Evolutionary conservation across 2,888 invertebrate species (phyloP).

Genomic region (Furcula furcula): DNA sequence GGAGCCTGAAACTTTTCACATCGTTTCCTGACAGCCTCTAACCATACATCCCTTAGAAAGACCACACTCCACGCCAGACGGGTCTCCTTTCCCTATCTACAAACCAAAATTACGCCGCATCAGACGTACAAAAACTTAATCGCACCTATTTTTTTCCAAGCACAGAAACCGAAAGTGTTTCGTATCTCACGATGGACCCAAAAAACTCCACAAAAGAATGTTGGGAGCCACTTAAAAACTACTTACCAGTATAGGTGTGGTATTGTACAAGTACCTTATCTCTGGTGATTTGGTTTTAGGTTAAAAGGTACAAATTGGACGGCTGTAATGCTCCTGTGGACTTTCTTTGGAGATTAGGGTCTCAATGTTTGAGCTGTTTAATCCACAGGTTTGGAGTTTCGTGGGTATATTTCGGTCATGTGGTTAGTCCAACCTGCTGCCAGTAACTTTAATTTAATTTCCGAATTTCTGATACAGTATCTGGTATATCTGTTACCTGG

Average conservation of each 20-base stretch:
- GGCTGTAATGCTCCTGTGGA: not conserved
- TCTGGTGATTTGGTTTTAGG: conserved; percentile 5
- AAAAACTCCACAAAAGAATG: conserved; percentile 34
- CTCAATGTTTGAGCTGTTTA: not conserved
- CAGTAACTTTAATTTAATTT: too few species aligned
- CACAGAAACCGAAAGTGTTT: conserved; percentile 37
- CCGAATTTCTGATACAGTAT: too few species aligned
- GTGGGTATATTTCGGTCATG: too few species aligned
- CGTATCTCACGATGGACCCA: conserved; percentile 10
- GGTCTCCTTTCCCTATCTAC: conserved; percentile 26
- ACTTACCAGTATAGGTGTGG: conserved; percentile 29
- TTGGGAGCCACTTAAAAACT: conserved; percentile 34
- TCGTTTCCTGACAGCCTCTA: too few species aligned
- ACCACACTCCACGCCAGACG: not conserved
- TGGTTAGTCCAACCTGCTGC: too few species aligned
- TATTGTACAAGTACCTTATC: conserved; percentile 26
- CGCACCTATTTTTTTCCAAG: conserved; percentile 17
- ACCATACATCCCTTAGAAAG: not conserved
- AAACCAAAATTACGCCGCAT: conserved; percentile 15
- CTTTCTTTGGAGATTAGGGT: conserved; percentile 2
- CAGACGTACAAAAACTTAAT: conserved; percentile 28
- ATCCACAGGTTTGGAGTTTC: not conserved
- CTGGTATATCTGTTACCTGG: too few species aligned
- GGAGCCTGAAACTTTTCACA: too few species aligned
- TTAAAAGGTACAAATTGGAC: conserved; percentile 27